Conservation (phyloP, 2,797 vertebrate genomes). For the Parambassis ranga region DNA sequence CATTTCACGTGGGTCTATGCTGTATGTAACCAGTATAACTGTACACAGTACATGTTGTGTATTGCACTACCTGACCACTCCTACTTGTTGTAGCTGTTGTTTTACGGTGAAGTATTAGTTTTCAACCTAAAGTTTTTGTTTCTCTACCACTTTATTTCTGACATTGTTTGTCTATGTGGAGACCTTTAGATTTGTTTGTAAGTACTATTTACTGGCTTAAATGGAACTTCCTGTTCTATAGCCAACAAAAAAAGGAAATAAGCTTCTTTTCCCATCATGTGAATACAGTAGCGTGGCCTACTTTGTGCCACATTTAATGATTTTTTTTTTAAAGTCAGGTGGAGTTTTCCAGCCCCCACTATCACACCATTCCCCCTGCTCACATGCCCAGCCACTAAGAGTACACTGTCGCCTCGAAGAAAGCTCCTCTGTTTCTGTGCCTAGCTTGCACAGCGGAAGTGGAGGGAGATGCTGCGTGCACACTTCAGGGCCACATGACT, state of each 20-base stretch:
- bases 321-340: conserved; percentile 30
- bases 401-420: conserved; percentile 44
- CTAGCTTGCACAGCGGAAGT: conserved; percentile 48
- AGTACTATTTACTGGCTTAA: no score
- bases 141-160: no score
- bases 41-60: no score
- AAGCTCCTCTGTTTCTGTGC: conserved; percentile 61
- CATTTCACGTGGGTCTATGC: background rate
- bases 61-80: no score
- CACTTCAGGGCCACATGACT: conserved; percentile 63
- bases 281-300: background rate
- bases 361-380: background rate
- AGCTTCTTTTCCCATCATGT: background rate
- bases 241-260: no score
- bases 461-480: conserved; percentile 21
- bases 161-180: no score
- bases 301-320: background rate
- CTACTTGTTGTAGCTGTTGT: no score
- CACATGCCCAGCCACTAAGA: conserved; percentile 9
- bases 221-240: no score
- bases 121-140: no score
- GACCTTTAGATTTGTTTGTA: no score
- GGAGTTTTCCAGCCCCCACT: conserved; percentile 20
- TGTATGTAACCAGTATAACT: background rate
- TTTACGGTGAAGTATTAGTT: no score